phyloP scores from a whole-genome alignment of 2,113 vertebrate species.

The Peucedramus taeniatus region DNA sequence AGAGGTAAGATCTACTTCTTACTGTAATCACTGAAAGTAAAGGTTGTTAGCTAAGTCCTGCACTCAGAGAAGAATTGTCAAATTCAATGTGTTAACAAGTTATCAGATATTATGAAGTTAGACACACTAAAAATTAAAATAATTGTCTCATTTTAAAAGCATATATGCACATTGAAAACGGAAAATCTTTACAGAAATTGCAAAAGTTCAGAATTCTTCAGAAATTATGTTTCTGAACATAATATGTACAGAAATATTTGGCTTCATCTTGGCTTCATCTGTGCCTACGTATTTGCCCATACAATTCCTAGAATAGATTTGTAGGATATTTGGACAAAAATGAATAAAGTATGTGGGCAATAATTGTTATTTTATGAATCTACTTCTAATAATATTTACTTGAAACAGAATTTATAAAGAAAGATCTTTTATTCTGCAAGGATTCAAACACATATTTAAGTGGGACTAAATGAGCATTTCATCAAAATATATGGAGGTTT shows the following conservation, averaged over 20 bases:
- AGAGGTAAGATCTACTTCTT: constrained; percentile 79
- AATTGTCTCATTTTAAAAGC: neutral
- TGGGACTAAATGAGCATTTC: neutral
- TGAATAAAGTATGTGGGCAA: neutral
- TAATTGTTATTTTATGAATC: neutral
- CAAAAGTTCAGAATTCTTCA: neutral
- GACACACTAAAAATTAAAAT: neutral
- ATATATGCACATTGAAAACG: neutral
- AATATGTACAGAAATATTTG: neutral
- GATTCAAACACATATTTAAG: neutral
- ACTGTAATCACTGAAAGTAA: neutral
- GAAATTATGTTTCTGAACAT: neutral
- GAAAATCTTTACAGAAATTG: neutral
- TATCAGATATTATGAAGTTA: neutral
- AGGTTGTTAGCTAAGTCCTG: neutral
- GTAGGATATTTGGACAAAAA: neutral
- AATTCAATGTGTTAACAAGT: neutral
- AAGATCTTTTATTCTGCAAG: neutral
- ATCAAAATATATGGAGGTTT: neutral
- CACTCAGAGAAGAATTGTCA: neutral
- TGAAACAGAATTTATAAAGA: neutral
- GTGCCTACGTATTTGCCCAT: neutral
- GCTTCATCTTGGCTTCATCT: neutral
- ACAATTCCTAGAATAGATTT: neutral
- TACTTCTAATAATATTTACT: neutral